A percentile compares a stretch with the other conserved stretches of the same genome.
phyloP scores from a whole-genome alignment of 2,113 vertebrate genomes.

The Candoia aspera region DNA sequence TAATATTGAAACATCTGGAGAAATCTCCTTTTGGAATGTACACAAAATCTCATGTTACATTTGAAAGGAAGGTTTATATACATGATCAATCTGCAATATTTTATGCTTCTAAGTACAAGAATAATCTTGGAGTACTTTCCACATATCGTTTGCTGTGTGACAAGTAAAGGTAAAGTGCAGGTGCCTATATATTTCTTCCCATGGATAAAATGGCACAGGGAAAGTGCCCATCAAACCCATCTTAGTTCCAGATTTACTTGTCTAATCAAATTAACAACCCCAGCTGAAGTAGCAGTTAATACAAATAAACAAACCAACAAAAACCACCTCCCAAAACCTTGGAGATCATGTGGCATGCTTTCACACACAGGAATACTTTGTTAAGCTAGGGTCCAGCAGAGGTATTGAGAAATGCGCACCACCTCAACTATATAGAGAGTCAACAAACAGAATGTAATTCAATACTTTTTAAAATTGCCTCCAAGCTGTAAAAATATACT shows the following conservation, averaged over 20 bases:
- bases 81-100: slow-evolving; percentile 22
- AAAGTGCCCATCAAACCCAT: background rate
- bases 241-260: background rate
- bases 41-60: background rate
- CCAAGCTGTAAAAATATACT: background rate
- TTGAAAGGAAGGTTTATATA: background rate
- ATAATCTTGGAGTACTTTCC: background rate
- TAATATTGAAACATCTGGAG: background rate
- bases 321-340: background rate
- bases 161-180: background rate
- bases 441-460: background rate
- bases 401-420: background rate
- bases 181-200: no score
- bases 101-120: background rate
- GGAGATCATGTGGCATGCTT: background rate
- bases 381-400: background rate
- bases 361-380: background rate
- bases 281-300: background rate
- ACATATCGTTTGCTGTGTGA: background rate
- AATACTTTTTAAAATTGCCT: background rate
- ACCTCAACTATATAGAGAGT: background rate
- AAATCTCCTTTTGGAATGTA: background rate
- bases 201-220: background rate
- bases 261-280: background rate
- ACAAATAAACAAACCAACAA: background rate